These are phyloP conservation scores for Epirrita christyi DNA, from an alignment of 2,888 invertebrate species.

Conservation along the genomic window DNA sequence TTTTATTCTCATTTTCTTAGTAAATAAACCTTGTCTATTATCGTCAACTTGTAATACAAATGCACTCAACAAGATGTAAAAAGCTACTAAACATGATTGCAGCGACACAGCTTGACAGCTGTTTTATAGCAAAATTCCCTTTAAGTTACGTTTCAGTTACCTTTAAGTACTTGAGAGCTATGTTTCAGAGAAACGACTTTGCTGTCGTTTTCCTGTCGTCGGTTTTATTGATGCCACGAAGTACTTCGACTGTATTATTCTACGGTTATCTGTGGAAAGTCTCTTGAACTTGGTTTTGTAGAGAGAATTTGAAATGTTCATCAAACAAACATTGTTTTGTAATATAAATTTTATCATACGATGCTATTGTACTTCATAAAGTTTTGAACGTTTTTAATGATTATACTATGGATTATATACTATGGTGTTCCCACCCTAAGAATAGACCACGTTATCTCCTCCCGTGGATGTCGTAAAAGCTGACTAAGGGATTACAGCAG, in stretches of 20 bases:
- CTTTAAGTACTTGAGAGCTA: conserved; percentile 17
- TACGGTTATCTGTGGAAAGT: background rate
- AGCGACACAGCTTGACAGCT: conserved; percentile 20
- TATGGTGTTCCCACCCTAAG: too few relatives aligned
- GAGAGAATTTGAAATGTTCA: too few relatives aligned
- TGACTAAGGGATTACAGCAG: too few relatives aligned
- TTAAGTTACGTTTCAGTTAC: conserved; percentile 15
- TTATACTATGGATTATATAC: too few relatives aligned
- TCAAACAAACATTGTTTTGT: too few relatives aligned
- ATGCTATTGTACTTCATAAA: too few relatives aligned
- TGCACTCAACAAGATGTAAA: conserved; percentile 25
- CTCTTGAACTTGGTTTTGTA: background rate
- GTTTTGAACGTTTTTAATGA: too few relatives aligned
- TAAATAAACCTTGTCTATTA: too few relatives aligned
- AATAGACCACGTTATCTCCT: too few relatives aligned
- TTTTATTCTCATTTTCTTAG: too few relatives aligned
- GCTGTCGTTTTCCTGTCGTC: conserved; percentile 16
- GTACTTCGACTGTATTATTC: background rate
- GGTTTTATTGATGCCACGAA: conserved; percentile 12
- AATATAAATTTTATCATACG: too few relatives aligned
- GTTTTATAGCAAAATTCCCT: conserved; percentile 10
- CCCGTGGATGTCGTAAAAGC: too few relatives aligned
- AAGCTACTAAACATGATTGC: conserved; percentile 18
- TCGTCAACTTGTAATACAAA: background rate
- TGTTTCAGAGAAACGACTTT: background rate